phyloP scores from a whole-genome alignment of 2,888 invertebrate genomes.

The Mechanitis mazaeus region DNA sequence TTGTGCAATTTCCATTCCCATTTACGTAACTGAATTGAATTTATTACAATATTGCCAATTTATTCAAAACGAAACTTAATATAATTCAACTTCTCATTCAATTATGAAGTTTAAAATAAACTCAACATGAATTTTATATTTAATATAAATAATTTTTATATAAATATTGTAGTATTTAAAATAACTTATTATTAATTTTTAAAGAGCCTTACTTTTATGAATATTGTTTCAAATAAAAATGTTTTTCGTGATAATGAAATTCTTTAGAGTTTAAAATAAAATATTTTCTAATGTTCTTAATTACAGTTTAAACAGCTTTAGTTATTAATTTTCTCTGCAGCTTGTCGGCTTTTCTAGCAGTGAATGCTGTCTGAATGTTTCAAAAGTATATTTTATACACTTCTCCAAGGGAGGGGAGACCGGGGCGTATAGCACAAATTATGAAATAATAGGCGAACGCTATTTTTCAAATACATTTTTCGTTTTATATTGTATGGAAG shows the following conservation, averaged over 20 bases:
- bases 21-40: not conserved
- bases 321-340: constrained; percentile 21
- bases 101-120: too few relatives aligned
- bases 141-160: too few relatives aligned
- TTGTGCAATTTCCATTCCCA: not conserved
- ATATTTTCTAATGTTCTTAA: constrained; percentile 12
- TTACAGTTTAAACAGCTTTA: constrained; percentile 17
- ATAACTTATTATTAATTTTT: too few relatives aligned
- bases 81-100: too few relatives aligned
- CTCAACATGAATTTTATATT: too few relatives aligned
- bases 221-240: too few relatives aligned
- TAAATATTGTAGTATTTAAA: too few relatives aligned
- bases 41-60: too few relatives aligned
- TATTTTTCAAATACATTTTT: constrained; percentile 75
- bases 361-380: constrained; percentile 27
- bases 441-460: constrained; percentile 72
- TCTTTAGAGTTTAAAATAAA: constrained; percentile 1
- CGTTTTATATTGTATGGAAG: constrained; percentile 72
- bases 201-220: too few relatives aligned
- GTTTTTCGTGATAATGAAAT: not conserved
- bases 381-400: constrained; percentile 25
- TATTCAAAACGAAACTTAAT: too few relatives aligned
- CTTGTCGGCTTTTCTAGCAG: constrained; percentile 20
- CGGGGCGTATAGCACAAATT: constrained; percentile 58
- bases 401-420: constrained; percentile 20